phyloP scores from a whole-genome alignment of 2,113 vertebrate genomes.

The Ibidorhyncha struthersii region DNA sequence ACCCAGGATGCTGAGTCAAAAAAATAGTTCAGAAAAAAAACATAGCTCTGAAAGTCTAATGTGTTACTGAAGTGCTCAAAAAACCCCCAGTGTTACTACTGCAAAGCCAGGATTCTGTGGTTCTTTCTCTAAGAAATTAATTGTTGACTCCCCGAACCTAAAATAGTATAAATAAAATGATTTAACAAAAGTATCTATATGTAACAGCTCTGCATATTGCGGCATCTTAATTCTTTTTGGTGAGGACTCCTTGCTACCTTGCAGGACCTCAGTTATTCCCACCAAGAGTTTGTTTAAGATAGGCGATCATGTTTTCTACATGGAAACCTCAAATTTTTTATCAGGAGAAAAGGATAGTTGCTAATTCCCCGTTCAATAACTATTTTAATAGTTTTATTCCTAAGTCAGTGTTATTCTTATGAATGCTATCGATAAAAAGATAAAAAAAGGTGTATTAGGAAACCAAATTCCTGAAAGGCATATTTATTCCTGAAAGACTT shows the following conservation, averaged over 20 bases:
- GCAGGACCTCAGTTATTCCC: not conserved
- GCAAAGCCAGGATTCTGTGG: not conserved
- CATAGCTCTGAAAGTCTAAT: not conserved
- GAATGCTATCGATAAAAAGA: not conserved
- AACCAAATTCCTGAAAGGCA: not conserved
- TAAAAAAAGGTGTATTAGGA: not conserved
- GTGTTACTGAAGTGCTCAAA: not conserved
- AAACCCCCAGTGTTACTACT: not conserved
- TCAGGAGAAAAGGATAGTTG: not conserved
- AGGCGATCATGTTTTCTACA: not conserved
- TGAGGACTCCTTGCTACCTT: not conserved
- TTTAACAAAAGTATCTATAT: not conserved
- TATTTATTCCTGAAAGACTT: not conserved
- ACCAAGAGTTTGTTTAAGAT: not conserved
- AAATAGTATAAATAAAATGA: not conserved
- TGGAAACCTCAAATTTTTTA: not conserved
- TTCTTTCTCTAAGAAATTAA: not conserved
- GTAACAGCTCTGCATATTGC: not conserved
- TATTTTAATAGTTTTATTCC: not conserved
- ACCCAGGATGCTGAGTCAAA: not conserved
- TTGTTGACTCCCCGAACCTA: not conserved
- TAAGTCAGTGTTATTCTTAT: not conserved
- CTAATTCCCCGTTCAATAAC: not conserved
- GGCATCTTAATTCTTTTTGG: not conserved
- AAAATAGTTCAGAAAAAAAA: not conserved